Evolutionary conservation across 2,888 invertebrate genomes (phyloP).

Genomic region (Aphodius granarius): DNA sequence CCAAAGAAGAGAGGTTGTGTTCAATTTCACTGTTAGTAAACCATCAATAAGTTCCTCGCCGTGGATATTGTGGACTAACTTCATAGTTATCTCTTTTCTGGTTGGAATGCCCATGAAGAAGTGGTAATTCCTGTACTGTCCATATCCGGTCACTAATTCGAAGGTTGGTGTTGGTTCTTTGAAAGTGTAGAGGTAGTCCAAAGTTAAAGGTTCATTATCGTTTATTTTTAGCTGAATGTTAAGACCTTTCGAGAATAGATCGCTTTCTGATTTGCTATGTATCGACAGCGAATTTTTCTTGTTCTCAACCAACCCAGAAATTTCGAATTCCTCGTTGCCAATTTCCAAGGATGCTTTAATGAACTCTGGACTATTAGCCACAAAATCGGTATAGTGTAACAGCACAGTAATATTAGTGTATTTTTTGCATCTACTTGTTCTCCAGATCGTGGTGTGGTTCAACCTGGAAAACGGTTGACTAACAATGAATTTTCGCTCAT

Average conservation of each 20-base stretch:
- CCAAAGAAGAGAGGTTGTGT: conserved; percentile 37
- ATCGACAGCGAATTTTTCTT: conserved; percentile 32
- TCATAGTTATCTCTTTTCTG: conserved; percentile 33
- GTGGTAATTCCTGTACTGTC: conserved; percentile 32
- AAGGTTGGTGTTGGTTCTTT: conserved; percentile 33
- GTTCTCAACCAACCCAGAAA: conserved; percentile 32
- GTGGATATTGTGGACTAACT: conserved; percentile 33
- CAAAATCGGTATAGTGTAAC: conserved; percentile 33
- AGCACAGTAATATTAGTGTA: conserved; percentile 32
- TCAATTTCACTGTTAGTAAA: conserved; percentile 32
- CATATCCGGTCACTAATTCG: conserved; percentile 31
- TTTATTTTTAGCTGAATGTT: conserved; percentile 29
- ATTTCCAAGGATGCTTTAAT: conserved; percentile 34
- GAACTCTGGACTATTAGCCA: conserved; percentile 25
- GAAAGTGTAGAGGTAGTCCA: conserved; percentile 33
- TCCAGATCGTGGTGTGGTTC: conserved; percentile 33
- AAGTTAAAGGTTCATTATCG: conserved; percentile 35
- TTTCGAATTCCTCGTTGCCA: conserved; percentile 32
- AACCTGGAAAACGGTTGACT: conserved; percentile 36
- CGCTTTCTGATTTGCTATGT: conserved; percentile 28
- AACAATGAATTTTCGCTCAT: conserved; percentile 31
- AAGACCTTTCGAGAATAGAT: conserved; percentile 30
- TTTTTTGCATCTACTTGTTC: conserved; percentile 24
- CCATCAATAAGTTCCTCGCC: conserved; percentile 32
- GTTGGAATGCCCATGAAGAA: conserved; percentile 36